Conservation (phyloP, 2,113 vertebrate species). For the Alexandromys fortis region DNA sequence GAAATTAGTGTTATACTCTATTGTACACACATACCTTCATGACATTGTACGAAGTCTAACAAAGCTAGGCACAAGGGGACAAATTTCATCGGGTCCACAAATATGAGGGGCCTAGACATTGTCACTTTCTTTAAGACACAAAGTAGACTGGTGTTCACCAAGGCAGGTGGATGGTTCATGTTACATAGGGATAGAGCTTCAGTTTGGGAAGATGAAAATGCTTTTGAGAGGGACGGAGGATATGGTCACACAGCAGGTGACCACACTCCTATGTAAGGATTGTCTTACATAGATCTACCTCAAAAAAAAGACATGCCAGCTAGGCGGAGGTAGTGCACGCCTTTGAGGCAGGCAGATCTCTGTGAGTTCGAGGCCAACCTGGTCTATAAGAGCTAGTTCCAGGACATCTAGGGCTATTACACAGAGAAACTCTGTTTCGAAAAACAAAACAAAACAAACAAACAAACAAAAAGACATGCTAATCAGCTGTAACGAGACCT, state of each 20-base stretch:
- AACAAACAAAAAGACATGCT: not conserved
- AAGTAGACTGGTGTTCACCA: not conserved
- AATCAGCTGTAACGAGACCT: not conserved
- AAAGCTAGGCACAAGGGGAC: not conserved
- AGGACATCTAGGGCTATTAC: too few relatives aligned
- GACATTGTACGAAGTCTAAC: not conserved
- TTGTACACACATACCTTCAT: accelerated
- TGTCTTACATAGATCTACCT: not conserved
- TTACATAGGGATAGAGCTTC: accelerated
- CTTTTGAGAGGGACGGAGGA: not conserved
- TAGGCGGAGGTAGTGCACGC: too few relatives aligned
- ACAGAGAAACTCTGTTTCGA: too few relatives aligned
- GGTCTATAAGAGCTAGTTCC: too few relatives aligned
- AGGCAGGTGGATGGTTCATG: not conserved
- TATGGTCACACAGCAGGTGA: accelerated
- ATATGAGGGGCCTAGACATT: not conserved
- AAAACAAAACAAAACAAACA: too few relatives aligned
- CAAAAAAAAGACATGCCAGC: not conserved
- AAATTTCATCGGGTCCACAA: accelerated
- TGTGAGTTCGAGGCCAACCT: too few relatives aligned
- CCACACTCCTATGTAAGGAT: not conserved
- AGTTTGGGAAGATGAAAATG: not conserved
- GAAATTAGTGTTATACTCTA: accelerated
- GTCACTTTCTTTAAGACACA: too few relatives aligned
- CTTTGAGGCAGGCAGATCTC: too few relatives aligned